Evolutionary conservation across 2,888 invertebrate species (phyloP).

Genomic region (Euplexia lucipara): DNA sequence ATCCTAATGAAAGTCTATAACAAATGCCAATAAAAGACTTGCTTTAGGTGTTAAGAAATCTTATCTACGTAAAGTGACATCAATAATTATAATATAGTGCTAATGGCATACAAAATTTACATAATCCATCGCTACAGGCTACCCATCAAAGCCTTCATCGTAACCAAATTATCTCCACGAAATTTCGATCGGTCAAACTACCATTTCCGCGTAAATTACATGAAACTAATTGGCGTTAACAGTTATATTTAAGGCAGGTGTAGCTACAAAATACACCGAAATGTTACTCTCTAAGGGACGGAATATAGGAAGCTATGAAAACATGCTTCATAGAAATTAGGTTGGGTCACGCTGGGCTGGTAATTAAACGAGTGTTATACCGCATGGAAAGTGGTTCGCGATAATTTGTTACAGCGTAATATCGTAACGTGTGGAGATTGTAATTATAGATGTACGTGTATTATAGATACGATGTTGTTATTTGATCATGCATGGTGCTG

Average conservation of each 20-base stretch:
- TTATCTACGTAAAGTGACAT: neutral
- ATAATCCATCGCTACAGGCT: constrained; percentile 14
- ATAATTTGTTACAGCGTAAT: constrained; percentile 34
- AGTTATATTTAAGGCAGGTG: constrained; percentile 30
- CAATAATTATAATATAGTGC: constrained; percentile 5
- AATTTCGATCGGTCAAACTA: constrained; percentile 29
- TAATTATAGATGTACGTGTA: constrained; percentile 16
- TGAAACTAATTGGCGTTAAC: constrained; percentile 49
- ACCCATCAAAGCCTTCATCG: constrained; percentile 12
- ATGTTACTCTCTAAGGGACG: constrained; percentile 41
- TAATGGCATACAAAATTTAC: constrained; percentile 12
- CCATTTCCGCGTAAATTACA: constrained; percentile 45
- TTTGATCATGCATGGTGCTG: neutral
- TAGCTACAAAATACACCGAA: constrained; percentile 17
- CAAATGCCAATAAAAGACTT: neutral
- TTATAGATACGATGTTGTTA: neutral
- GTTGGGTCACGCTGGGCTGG: constrained; percentile 35
- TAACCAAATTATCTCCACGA: constrained; percentile 32
- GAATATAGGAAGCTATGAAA: constrained; percentile 23
- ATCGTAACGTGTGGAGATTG: constrained; percentile 16
- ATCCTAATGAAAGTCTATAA: neutral
- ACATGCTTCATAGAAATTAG: constrained; percentile 45
- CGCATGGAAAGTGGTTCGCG: constrained; percentile 31
- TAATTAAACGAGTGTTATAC: constrained; percentile 34
- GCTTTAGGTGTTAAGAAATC: neutral